These are phyloP conservation scores for Limnodromus scolopaceus DNA, from an alignment of 2,797 vertebrate species.

Conservation along the genomic window DNA sequence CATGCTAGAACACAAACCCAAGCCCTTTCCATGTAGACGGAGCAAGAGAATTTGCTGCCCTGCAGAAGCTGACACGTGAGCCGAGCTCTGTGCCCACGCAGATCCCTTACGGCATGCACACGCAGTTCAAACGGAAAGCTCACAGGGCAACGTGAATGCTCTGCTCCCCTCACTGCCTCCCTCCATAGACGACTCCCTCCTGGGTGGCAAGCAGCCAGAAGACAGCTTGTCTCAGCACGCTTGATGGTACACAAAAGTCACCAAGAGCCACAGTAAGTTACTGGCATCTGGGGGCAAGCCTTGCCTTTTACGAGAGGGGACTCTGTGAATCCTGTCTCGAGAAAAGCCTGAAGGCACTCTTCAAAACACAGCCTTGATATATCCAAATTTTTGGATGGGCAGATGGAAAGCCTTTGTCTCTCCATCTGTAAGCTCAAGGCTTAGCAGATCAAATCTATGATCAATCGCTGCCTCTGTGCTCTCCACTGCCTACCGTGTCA, in stretches of 20 bases:
- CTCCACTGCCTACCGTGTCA: background rate
- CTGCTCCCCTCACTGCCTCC: background rate
- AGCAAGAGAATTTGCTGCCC: background rate
- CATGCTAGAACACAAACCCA: background rate
- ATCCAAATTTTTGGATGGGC: background rate
- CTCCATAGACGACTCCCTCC: background rate
- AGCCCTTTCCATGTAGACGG: background rate
- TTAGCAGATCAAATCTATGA: conserved; percentile 2
- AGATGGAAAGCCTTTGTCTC: conserved; percentile 35
- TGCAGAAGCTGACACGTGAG: background rate
- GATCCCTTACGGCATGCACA: background rate
- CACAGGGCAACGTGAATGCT: rapidly evolving
- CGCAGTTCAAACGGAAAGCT: background rate
- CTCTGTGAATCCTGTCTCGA: background rate
- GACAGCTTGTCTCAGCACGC: conserved; percentile 29
- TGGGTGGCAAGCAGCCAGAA: background rate
- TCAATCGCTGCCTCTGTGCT: background rate
- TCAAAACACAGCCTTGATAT: conserved; percentile 28
- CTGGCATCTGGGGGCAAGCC: conserved; percentile 11
- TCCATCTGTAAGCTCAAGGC: conserved; percentile 38
- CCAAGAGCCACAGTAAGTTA: background rate
- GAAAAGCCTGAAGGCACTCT: conserved; percentile 13
- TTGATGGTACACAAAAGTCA: conserved; percentile 4
- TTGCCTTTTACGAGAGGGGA: conserved; percentile 18
- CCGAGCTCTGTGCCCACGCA: background rate